Conservation (phyloP, 2,113 vertebrate species). For the Macrotis lagotis region DNA sequence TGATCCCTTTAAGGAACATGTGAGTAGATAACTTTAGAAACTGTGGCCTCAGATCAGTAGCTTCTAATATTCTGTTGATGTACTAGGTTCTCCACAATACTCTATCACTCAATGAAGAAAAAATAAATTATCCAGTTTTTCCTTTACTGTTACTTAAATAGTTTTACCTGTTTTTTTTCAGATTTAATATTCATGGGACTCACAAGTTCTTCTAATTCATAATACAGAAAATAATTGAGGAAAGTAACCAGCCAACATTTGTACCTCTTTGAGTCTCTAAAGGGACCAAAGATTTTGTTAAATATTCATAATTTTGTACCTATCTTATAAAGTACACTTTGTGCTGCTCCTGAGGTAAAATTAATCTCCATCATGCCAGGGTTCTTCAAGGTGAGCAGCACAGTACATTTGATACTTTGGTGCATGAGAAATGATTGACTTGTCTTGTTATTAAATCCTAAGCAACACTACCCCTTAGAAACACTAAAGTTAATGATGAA, state of each 20-base stretch:
- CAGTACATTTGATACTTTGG: neutral
- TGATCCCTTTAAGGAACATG: constrained; percentile 14
- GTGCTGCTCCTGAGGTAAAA: constrained; percentile 9
- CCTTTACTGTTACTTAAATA: constrained; percentile 5
- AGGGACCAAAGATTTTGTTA: constrained; percentile 9
- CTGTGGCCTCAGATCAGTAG: constrained; percentile 43
- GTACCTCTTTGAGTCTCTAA: constrained; percentile 18
- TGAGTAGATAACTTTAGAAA: constrained; percentile 25
- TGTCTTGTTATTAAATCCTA: neutral
- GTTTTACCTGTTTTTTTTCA: constrained; percentile 24
- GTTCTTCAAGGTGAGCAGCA: neutral
- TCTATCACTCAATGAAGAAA: constrained; percentile 40
- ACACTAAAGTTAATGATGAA: neutral
- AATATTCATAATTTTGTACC: constrained; percentile 1
- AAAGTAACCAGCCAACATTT: constrained; percentile 13
- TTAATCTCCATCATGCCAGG: constrained; percentile 4
- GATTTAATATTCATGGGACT: constrained; percentile 55
- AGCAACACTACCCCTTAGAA: neutral
- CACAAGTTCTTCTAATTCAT: constrained; percentile 34
- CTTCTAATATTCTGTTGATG: neutral
- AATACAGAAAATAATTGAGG: neutral
- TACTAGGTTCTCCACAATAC: neutral
- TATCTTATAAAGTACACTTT: constrained; percentile 2
- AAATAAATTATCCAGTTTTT: constrained; percentile 24
- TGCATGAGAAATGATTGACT: neutral